These are phyloP conservation scores for Anadara kagoshimensis DNA, from an alignment of 1,140 invertebrate genomes.

Conservation along the genomic window DNA sequence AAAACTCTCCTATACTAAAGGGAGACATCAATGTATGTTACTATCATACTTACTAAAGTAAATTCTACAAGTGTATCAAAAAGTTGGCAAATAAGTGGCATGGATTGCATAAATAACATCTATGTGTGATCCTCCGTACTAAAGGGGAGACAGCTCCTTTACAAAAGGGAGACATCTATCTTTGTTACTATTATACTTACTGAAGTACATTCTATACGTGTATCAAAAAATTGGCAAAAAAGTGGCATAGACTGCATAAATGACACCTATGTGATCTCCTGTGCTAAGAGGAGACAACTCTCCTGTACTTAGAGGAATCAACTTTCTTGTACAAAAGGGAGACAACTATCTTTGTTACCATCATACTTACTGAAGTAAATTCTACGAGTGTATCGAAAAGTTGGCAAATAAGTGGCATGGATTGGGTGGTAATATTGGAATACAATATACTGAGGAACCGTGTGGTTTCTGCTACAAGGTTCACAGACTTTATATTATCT, in stretches of 20 bases:
- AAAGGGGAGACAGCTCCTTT: too few species aligned
- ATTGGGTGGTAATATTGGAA: conserved; percentile 64
- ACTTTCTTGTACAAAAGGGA: too few species aligned
- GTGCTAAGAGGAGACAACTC: too few species aligned
- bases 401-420: conserved; percentile 63
- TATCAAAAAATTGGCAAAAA: conserved; percentile 66
- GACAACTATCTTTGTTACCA: neutral
- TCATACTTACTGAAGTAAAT: conserved; percentile 68
- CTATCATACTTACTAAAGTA: conserved; percentile 63
- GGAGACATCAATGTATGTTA: neutral
- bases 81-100: conserved; percentile 63
- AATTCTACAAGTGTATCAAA: conserved; percentile 70
- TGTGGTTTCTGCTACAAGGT: conserved; percentile 68
- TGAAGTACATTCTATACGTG: conserved; percentile 67
- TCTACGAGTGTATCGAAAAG: conserved; percentile 70
- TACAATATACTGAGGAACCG: conserved; percentile 67
- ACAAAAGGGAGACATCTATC: too few species aligned
- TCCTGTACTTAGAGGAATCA: too few species aligned
- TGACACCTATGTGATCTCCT: too few species aligned
- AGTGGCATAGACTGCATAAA: conserved; percentile 31
- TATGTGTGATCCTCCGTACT: too few species aligned
- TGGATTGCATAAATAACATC: too few species aligned
- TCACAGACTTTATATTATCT: conserved; percentile 72
- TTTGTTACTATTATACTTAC: too few species aligned
- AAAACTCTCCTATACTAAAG: too few species aligned